Conservation (phyloP, 1,140 invertebrate species). For the Lepidurus packardi region DNA sequence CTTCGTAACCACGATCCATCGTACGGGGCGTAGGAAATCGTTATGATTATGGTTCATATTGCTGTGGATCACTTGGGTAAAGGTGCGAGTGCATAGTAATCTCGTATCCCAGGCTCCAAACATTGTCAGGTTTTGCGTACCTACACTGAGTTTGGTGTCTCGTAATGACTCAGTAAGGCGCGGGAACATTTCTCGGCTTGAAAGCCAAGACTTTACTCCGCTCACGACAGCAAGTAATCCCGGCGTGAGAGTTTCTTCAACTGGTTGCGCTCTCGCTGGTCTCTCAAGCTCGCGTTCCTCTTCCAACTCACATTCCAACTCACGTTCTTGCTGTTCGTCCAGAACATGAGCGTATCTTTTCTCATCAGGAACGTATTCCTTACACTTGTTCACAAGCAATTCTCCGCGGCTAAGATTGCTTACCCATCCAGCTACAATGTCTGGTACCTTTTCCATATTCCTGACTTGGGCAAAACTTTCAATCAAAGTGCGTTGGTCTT, state of each 20-base stretch:
- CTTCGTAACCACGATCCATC: not conserved
- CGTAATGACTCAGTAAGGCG: too few species aligned
- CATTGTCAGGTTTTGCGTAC: not conserved
- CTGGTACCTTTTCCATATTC: not conserved
- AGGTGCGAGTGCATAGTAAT: not conserved
- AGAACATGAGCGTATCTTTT: conserved; percentile 26
- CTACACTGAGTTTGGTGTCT: too few species aligned
- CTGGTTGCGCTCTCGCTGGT: conserved; percentile 8
- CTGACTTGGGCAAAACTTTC: conserved; percentile 33
- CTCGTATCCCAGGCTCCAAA: not conserved
- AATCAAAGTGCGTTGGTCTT: conserved; percentile 32
- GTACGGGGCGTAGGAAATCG: not conserved
- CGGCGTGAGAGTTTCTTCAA: not conserved
- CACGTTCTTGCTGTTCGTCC: conserved; percentile 37
- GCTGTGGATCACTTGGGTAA: not conserved
- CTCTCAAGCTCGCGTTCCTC: conserved; percentile 31
- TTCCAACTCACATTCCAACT: conserved; percentile 37
- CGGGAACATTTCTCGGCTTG: too few species aligned
- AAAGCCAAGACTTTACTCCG: not conserved
- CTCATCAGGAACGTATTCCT: conserved; percentile 29
- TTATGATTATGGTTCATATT: not conserved
- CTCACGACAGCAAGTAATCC: not conserved
- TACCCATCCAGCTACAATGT: conserved; percentile 27
- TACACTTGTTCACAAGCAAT: not conserved
- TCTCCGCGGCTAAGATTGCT: conserved; percentile 29